Evolutionary conservation across 2,113 vertebrate species (phyloP), one percentile per base, ranked within the genome.

Genomic region (Stegastes partitus): DNA sequence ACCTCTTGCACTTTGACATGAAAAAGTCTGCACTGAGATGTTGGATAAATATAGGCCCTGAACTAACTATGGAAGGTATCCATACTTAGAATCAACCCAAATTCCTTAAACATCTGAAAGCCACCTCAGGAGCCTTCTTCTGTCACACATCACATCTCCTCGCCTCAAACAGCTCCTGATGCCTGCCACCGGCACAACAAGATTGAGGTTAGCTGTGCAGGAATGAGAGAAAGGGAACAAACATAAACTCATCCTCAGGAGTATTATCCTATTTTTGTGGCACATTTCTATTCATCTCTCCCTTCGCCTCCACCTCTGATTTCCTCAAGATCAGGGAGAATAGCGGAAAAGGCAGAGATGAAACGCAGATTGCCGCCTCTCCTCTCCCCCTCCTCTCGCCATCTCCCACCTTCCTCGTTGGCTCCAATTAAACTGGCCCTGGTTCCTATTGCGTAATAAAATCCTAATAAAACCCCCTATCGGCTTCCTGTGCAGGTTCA

Each of bases 401-500:
- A 45, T 23, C 78, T 77, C 65, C 78, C 57, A 81, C 77, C 74
- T 84, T 82, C 59, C 79, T 80, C 10, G 21, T 77, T 83, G 86
- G 66, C 78, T 86, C 79, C 85, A 84, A 83, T 88, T 92, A 92
- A 90, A 89, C 67, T 22, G 47, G 61, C 58, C 66, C 73, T 68
- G 63, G 77, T 76, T 89, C 23, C 58, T 83, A 76, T 86, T 85
- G 76, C 73, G 44, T 88, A 90, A 84, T 90, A 79, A 80, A 86
- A 62, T 70, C 77, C 82, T 37, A 74, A 77, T 82, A 86, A 91
- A 84, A 19, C 47, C 62, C 64, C 58, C 61, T 75, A 81, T 85
- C 53, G 31, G 69, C 87, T 90, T 90, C 84, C 88, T 88, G 85
- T 68, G 75, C 70, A 82, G 66, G 83, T 85, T 91, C 79, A 90